Base-by-base conservation (phyloP, 2,888 invertebrate species). In the Homarus gammarus region DNA sequence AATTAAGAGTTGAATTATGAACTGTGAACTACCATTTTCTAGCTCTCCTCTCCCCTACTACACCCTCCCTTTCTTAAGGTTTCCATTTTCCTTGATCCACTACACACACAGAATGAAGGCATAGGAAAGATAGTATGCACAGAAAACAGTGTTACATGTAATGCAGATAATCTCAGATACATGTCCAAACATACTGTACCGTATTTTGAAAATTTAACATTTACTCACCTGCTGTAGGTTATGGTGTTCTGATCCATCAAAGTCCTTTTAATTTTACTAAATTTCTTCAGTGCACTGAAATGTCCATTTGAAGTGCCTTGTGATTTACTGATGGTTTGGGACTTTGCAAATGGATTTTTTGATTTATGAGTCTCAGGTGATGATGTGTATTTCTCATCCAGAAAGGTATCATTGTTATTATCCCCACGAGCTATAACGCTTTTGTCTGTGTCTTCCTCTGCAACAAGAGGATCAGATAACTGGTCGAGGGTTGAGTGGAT, bases 301-400 rank as follows among this genome's bases (percentile, higher is more conserved):
- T 83, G 75, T 8, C 27, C 56, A 18, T 33, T 68, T 27, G 87
- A n/a, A n/a, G 44, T n/a, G 36, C 3, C 15, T 38, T 10, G 18
- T 6, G 40, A 40, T n/a, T 81, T 87, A 40, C n/a, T 27, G 49
- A 36, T 31, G n/a, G 27, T 36, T 6, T 68, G 31, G 10, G 38
- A 36, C 38, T 87, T 87, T n/a, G 82, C 87, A 87, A 87, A 87
- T 36, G 83, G 82, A 49, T 87, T 87, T 72, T 18, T 86, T 3
- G 22, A 33, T 22, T 38, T 86, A 22, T 10, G 12, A 2, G 27
- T 15, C 10, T 75, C 64, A 40, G 15, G 27, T 64, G 61, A 38
- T 38, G 38, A 51, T 38, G 3, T n/a, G 38, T 15, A 33, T 8
- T 75, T 18, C 40, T 31, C 27, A 15, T 75, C 64, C n/a, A 27